Percentiles rank a stretch among this genome's conserved stretches.
These are phyloP conservation scores for Synanthedon myopaeformis DNA, from an alignment of 2,888 invertebrate species.

Conservation along the genomic window DNA sequence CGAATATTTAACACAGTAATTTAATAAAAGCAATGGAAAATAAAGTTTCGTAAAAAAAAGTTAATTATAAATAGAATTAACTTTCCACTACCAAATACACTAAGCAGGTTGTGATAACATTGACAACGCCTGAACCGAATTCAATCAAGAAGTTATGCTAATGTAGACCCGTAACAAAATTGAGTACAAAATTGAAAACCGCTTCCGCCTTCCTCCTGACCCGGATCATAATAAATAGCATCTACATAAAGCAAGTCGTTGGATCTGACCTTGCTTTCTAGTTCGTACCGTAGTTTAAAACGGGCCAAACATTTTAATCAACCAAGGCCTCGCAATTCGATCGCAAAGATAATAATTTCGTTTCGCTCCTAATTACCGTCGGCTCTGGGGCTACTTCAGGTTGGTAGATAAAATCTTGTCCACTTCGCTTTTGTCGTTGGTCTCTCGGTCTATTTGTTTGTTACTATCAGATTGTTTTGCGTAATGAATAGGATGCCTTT, in stretches of 20 bases:
- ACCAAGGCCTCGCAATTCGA: constrained; percentile 49
- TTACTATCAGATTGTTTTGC: constrained; percentile 43
- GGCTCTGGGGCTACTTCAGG: constrained; percentile 25
- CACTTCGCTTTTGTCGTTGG: constrained; percentile 29
- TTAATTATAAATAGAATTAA: too few species aligned
- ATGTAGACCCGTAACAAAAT: neutral
- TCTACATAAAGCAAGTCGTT: constrained; percentile 18
- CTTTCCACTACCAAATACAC: too few species aligned
- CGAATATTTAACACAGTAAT: too few species aligned
- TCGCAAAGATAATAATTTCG: constrained; percentile 39
- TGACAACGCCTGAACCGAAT: neutral
- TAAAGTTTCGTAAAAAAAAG: too few species aligned
- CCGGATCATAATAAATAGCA: constrained; percentile 14
- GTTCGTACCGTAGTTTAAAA: constrained; percentile 27
- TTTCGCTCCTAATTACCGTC: constrained; percentile 22
- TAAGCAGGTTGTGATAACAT: neutral
- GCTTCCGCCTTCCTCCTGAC: constrained; percentile 10
- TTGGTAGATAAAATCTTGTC: constrained; percentile 34
- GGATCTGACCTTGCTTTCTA: constrained; percentile 59
- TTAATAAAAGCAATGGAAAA: too few species aligned
- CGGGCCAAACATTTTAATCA: constrained; percentile 57
- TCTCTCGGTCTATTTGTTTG: constrained; percentile 47
- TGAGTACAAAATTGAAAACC: constrained; percentile 4
- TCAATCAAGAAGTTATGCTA: neutral
- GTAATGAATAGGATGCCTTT: constrained; percentile 29